Evolutionary conservation across 2,113 vertebrate genomes (phyloP).

Genomic region (Rhinoderma darwinii): DNA sequence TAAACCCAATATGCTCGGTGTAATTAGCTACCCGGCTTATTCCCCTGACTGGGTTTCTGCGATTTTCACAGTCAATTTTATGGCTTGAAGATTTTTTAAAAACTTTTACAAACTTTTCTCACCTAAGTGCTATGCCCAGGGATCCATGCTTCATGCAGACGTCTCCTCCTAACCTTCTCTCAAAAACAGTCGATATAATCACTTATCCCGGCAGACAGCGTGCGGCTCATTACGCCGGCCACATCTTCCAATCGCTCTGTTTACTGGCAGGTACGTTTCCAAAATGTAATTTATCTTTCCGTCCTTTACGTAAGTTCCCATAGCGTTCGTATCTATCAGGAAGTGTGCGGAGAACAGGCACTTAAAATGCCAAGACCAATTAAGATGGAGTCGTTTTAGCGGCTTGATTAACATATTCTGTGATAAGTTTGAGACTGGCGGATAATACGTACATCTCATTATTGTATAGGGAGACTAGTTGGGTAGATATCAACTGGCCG

Average conservation of each 20-base stretch:
- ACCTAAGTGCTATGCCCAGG: neutral
- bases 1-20: slow-evolving; percentile 43
- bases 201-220: slow-evolving; percentile 34
- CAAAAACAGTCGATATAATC: slow-evolving; percentile 36
- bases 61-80: neutral
- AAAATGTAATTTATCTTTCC: slow-evolving; percentile 37
- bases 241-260: slow-evolving; percentile 38
- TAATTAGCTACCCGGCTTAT: slow-evolving; percentile 33
- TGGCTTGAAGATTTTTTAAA: neutral
- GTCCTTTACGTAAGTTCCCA: slow-evolving; percentile 17
- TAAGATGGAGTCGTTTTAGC: slow-evolving; percentile 21
- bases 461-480: neutral
- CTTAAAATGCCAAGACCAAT: slow-evolving; percentile 50
- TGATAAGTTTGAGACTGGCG: neutral
- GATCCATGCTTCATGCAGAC: neutral
- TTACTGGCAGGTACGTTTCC: slow-evolving; percentile 40
- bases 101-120: slow-evolving; percentile 46
- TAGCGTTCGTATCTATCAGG: slow-evolving; percentile 6
- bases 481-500: no score
- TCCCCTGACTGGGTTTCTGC: slow-evolving; percentile 18
- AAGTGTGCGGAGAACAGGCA: slow-evolving; percentile 11
- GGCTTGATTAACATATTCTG: slow-evolving; percentile 30
- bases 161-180: slow-evolving; percentile 41
- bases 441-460: neutral
- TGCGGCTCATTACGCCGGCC: slow-evolving; percentile 35